Base-by-base conservation (phyloP, 2,888 invertebrate genomes). In the Venusia cambrica region DNA sequence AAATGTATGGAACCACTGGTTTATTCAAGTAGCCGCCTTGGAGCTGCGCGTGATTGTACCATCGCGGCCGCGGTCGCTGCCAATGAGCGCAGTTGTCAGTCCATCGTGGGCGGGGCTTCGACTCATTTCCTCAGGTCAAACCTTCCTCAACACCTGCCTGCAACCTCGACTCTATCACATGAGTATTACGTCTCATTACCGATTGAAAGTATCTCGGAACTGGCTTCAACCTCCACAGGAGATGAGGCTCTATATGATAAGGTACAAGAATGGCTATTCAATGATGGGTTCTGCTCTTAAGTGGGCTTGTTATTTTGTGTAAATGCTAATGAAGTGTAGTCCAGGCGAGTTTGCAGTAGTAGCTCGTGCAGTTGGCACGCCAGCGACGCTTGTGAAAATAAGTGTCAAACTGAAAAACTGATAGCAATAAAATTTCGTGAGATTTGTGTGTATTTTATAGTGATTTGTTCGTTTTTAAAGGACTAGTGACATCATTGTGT, bases 301-400 rank as follows among this genome's bases (percentile, higher is more conserved):
- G 65, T 69, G 66, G 75, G 69, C 72, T 72, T 73, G 70, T 73
- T 73, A 63, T 76, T 74, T 76, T 77, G 77, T 81, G 63, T 70
- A 75, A 66, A 73, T 75, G 78, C 72, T 83, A 81, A 81, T 84
- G 83, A 80, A 72, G 75, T 65, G 70, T 74, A 72, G 74, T 72
- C 67, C 63, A 71, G 69, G 62, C 65, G 81, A 84, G 85, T 85
- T 83, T 73, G 81, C 73, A 73, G 74, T 77, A 74, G 83, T 75
- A 74, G 73, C 70, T 81, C 85, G 76, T 70, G 69, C 80, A 72
- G 84, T 71, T 73, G 81, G 75, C 79, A 80, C 85, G 85, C 71
- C 68, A 72, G 62, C 73, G 66, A 71, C 66, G 69, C 78, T 73
- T 73, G 72, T 76, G 36, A 34, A 22, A 33, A 72, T 64, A 66